Percentiles rank a stretch among this genome's conserved stretches.
These are phyloP conservation scores for Brenthis hecate DNA, from an alignment of 2,888 invertebrate genomes.

Conservation along the genomic window DNA sequence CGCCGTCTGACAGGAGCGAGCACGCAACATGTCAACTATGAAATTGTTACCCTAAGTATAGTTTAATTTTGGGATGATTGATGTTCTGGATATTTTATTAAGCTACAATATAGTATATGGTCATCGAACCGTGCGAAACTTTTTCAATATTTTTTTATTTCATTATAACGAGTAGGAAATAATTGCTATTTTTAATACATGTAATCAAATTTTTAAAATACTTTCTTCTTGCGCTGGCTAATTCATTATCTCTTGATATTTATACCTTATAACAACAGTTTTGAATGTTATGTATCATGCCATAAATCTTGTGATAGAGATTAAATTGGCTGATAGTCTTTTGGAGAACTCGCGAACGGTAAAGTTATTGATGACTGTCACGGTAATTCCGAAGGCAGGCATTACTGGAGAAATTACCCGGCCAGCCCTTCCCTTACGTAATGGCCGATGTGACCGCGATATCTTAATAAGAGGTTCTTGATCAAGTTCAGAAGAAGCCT, in stretches of 20 bases:
- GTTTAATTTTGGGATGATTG: constrained; percentile 67
- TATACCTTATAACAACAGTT: constrained; percentile 28
- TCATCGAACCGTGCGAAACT: constrained; percentile 37
- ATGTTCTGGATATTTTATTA: constrained; percentile 55
- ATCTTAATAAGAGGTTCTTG: constrained; percentile 78
- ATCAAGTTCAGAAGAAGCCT: constrained; percentile 64
- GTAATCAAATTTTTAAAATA: not conserved
- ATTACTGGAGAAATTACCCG: constrained; percentile 62
- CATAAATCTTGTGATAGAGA: constrained; percentile 36
- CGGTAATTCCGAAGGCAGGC: constrained; percentile 58
- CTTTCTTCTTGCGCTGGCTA: not conserved
- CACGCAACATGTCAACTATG: constrained; percentile 80
- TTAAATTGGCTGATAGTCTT: constrained; percentile 59
- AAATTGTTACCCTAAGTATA: constrained; percentile 73
- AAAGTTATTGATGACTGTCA: constrained; percentile 73
- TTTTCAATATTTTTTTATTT: constrained; percentile 9
- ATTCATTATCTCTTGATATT: constrained; percentile 20
- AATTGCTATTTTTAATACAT: constrained; percentile 1
- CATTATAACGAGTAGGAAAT: not conserved
- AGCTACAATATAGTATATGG: constrained; percentile 36
- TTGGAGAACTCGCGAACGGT: constrained; percentile 61
- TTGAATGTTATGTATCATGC: constrained; percentile 27
- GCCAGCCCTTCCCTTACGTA: constrained; percentile 59
- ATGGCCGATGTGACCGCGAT: constrained; percentile 74
- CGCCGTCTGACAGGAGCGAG: constrained; percentile 59